Evolutionary conservation across 2,888 invertebrate species (phyloP).

Genomic region (Trachelus tabidus): DNA sequence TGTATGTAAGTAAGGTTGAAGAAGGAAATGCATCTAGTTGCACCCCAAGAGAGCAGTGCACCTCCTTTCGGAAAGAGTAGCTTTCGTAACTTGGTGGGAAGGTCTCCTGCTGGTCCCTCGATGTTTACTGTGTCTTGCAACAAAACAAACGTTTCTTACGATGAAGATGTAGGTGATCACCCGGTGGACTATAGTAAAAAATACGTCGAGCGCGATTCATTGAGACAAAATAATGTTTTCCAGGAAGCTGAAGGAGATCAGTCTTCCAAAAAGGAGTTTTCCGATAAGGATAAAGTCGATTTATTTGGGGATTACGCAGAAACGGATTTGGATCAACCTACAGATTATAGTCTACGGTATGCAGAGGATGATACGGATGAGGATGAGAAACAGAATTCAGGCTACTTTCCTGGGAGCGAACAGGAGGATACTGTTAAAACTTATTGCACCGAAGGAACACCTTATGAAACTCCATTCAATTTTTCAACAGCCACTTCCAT

Average conservation of each 20-base stretch:
- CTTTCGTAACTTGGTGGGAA: too few relatives aligned
- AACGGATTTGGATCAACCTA: slow-evolving; percentile 91
- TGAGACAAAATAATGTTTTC: slow-evolving; percentile 19
- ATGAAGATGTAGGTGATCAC: slow-evolving; percentile 65
- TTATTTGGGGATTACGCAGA: slow-evolving; percentile 80
- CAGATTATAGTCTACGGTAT: slow-evolving; percentile 90
- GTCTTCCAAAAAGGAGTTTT: slow-evolving; percentile 45
- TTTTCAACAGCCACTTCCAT: slow-evolving; percentile 92
- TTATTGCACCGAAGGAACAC: slow-evolving; percentile 93
- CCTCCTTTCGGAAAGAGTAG: too few relatives aligned
- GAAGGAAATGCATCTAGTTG: background rate
- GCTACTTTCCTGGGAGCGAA: slow-evolving; percentile 53
- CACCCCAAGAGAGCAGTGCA: background rate
- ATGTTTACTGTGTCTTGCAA: background rate
- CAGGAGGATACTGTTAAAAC: slow-evolving; percentile 87
- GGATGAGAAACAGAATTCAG: slow-evolving; percentile 54
- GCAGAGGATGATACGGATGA: slow-evolving; percentile 84
- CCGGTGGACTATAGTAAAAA: slow-evolving; percentile 72
- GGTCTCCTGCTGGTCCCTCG: background rate
- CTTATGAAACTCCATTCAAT: slow-evolving; percentile 76
- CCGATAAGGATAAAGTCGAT: slow-evolving; percentile 50
- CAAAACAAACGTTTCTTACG: slow-evolving; percentile 30
- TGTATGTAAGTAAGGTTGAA: background rate
- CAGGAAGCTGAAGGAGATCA: slow-evolving; percentile 21
- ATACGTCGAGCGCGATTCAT: slow-evolving; percentile 61